A percentile compares a stretch with the other conserved stretches of the same genome.
Conservation (phyloP, 2,797 vertebrate genomes). For the Poeciliopsis gracilis region DNA sequence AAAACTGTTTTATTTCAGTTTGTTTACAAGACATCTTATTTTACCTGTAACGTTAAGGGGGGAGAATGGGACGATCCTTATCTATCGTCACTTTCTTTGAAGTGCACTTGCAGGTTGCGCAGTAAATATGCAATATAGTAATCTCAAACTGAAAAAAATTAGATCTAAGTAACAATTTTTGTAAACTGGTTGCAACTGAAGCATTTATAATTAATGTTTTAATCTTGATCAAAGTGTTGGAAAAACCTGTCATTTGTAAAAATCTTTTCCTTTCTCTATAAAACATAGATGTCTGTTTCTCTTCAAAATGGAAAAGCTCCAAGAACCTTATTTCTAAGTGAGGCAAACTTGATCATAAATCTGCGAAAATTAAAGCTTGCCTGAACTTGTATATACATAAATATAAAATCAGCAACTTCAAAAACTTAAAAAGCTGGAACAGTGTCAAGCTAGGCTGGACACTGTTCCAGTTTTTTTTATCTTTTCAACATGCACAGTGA, state of each 20-base stretch:
- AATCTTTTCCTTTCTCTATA: not conserved
- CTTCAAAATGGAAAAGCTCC: not conserved
- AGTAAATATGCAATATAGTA: not conserved
- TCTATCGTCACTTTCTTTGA: not conserved
- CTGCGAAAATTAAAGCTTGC: not conserved
- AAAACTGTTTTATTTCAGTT: not conserved
- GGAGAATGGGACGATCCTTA: too few relatives aligned
- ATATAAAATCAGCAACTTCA: not conserved
- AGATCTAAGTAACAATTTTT: not conserved
- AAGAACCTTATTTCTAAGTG: not conserved
- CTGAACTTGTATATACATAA: not conserved
- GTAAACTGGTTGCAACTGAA: not conserved
- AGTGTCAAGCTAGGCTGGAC: not conserved
- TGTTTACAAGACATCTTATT: not conserved
- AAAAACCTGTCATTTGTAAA: not conserved
- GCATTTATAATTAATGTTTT: not conserved
- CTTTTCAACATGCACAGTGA: not conserved
- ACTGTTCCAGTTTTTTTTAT: too few relatives aligned
- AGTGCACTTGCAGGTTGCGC: not conserved
- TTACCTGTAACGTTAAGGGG: not conserved
- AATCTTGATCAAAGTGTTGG: not conserved
- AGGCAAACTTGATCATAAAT: not conserved
- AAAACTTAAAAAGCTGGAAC: not conserved
- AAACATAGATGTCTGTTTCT: not conserved
- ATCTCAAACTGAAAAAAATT: not conserved